These are phyloP conservation scores for Athalia cordata DNA, from an alignment of 2,888 invertebrate species.

Conservation along the genomic window DNA sequence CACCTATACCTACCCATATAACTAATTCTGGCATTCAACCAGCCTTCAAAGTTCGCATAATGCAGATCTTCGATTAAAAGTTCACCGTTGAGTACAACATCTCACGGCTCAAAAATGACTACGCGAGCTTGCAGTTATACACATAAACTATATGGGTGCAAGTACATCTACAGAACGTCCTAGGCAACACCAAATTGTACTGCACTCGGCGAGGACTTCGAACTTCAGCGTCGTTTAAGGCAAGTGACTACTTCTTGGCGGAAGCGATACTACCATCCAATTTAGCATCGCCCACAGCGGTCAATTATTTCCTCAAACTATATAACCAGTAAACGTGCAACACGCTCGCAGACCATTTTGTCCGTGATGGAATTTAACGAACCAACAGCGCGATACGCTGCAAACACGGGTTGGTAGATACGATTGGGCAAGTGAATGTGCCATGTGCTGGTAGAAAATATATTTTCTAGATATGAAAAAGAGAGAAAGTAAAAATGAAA, in stretches of 20 bases:
- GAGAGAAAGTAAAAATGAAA: neutral
- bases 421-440: neutral
- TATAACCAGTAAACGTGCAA: slow-evolving; percentile 4
- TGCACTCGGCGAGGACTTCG: slow-evolving; percentile 36
- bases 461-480: neutral
- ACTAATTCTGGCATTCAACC: neutral
- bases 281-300: slow-evolving; percentile 38
- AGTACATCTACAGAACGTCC: slow-evolving; percentile 16
- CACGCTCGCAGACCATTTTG: neutral
- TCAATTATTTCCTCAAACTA: slow-evolving; percentile 40
- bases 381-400: neutral
- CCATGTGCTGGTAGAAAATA: slow-evolving; percentile 1
- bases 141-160: neutral
- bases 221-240: slow-evolving; percentile 38
- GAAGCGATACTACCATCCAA: slow-evolving; percentile 39
- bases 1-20: neutral
- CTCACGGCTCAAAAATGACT: slow-evolving; percentile 33
- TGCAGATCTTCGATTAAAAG: slow-evolving; percentile 33
- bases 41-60: slow-evolving; percentile 24
- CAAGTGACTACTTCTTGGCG: slow-evolving; percentile 37
- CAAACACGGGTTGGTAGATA: too few relatives aligned
- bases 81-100: slow-evolving; percentile 9
- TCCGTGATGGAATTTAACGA: slow-evolving; percentile 13
- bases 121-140: slow-evolving; percentile 28
- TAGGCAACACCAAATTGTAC: slow-evolving; percentile 34